Evolutionary conservation across 1,140 invertebrate species (phyloP).

Genomic region (Drosophila subpulchrella): DNA sequence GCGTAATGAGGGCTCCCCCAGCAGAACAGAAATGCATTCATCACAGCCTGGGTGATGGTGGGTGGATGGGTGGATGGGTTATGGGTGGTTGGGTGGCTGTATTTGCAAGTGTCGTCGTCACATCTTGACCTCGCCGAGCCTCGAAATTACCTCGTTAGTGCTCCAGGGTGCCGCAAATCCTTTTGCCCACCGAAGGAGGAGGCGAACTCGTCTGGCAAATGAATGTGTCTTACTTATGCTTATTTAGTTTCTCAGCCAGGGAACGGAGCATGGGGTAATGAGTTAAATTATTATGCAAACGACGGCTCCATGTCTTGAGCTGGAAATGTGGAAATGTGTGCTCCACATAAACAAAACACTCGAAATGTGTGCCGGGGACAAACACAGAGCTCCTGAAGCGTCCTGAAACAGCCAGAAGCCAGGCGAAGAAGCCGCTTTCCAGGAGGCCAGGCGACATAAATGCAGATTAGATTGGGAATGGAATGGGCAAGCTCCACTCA

Average conservation of each 20-base stretch:
- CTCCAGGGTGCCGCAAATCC: constrained; percentile 48
- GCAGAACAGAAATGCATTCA: constrained; percentile 33
- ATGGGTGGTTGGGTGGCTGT: not conserved
- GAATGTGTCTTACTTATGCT: constrained; percentile 69
- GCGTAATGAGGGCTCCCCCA: constrained; percentile 35
- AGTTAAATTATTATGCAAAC: constrained; percentile 82
- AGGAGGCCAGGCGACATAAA: constrained; percentile 20
- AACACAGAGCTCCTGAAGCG: constrained; percentile 36
- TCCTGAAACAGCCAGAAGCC: constrained; percentile 24
- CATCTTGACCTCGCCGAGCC: constrained; percentile 41
- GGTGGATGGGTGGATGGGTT: too few species aligned
- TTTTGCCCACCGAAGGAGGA: constrained; percentile 10
- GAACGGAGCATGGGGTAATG: constrained; percentile 48
- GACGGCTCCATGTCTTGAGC: constrained; percentile 56
- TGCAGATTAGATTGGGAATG: constrained; percentile 26
- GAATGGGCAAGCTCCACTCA: constrained; percentile 9
- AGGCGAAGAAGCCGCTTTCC: constrained; percentile 10
- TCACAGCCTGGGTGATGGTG: constrained; percentile 8
- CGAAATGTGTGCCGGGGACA: constrained; percentile 76
- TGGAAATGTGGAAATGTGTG: constrained; percentile 60
- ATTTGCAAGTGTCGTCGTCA: constrained; percentile 36
- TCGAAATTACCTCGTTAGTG: constrained; percentile 45
- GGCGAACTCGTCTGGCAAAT: constrained; percentile 39
- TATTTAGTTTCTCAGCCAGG: constrained; percentile 57
- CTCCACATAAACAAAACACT: constrained; percentile 65